A percentile compares a stretch with the other conserved stretches of the same genome.
These are phyloP conservation scores for Amphiprion percula DNA, from an alignment of 2,113 vertebrate genomes.

Conservation along the genomic window DNA sequence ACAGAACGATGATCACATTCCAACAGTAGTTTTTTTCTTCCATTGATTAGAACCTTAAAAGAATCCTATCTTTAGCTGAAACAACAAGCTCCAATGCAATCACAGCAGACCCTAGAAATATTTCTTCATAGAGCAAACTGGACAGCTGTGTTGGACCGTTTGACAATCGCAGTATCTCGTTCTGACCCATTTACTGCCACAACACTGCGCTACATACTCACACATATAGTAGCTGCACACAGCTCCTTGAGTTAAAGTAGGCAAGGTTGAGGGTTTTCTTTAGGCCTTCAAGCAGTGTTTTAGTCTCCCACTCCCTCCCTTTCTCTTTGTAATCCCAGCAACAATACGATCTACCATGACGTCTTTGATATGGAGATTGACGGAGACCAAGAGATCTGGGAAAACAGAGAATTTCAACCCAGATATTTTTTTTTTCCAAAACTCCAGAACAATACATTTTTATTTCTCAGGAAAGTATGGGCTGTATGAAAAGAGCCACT, in stretches of 20 bases:
- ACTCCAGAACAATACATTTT: conserved; percentile 32
- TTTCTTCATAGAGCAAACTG: not conserved
- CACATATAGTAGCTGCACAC: not conserved
- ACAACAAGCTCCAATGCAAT: conserved; percentile 20
- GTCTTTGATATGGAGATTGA: conserved; percentile 54
- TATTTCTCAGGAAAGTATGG: not conserved
- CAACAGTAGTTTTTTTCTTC: conserved; percentile 47
- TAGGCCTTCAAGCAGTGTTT: conserved; percentile 10
- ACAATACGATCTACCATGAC: conserved; percentile 9
- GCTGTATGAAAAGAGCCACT: too few relatives aligned
- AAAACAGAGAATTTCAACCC: conserved; percentile 4
- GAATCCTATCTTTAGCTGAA: conserved; percentile 40
- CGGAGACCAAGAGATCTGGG: conserved; percentile 4
- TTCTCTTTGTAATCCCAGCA: conserved; percentile 15
- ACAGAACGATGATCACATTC: conserved; percentile 37
- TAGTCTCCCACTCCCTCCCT: not conserved
- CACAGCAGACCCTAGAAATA: conserved; percentile 8
- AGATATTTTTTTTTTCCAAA: not conserved
- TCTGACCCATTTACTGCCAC: conserved; percentile 17
- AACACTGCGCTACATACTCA: not conserved
- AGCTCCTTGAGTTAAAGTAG: not conserved
- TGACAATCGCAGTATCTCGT: conserved; percentile 24
- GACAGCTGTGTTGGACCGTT: conserved; percentile 26
- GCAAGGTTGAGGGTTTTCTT: not conserved
- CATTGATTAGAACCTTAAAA: conserved; percentile 53